phyloP scores from a whole-genome alignment of 2,113 vertebrate species.

The Phalacrocorax carbo region DNA sequence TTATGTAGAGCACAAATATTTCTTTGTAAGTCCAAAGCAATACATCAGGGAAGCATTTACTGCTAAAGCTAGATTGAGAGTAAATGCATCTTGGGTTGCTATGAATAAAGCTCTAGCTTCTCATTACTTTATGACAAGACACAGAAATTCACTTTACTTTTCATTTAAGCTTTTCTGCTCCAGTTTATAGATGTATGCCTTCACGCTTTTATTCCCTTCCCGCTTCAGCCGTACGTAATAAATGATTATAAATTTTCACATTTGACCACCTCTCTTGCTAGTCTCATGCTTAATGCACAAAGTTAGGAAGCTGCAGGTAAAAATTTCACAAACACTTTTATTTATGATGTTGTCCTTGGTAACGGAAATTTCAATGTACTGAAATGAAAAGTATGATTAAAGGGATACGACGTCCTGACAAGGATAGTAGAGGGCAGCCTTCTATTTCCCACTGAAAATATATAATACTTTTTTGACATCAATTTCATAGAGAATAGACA shows the following conservation, averaged over 20 bases:
- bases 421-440: conserved; percentile 85
- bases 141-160: conserved; percentile 90
- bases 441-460: conserved; percentile 87
- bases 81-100: conserved; percentile 79
- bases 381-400: conserved; percentile 99
- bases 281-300: conserved; percentile 84
- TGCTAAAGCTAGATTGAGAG: conserved; percentile 81
- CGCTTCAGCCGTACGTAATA: conserved; percentile 84
- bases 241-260: conserved; percentile 96
- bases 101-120: conserved; percentile 89
- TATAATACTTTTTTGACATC: conserved; percentile 90
- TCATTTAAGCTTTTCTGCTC: conserved; percentile 86
- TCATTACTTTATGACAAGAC: conserved; percentile 89
- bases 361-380: conserved; percentile 95
- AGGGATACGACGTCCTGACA: conserved; percentile 83
- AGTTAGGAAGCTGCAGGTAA: conserved; percentile 88
- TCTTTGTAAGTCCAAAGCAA: conserved; percentile 81
- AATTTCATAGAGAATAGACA: conserved; percentile 89
- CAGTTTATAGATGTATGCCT: conserved; percentile 85
- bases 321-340: conserved; percentile 92
- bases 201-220: conserved; percentile 87
- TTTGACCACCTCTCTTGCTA: conserved; percentile 82
- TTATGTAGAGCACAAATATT: conserved; percentile 89
- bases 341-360: conserved; percentile 97
- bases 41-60: conserved; percentile 85